Percentiles rank a stretch among this genome's conserved stretches.
phyloP scores from a whole-genome alignment of 1,140 invertebrate species.

The Brachionus koreanus region DNA sequence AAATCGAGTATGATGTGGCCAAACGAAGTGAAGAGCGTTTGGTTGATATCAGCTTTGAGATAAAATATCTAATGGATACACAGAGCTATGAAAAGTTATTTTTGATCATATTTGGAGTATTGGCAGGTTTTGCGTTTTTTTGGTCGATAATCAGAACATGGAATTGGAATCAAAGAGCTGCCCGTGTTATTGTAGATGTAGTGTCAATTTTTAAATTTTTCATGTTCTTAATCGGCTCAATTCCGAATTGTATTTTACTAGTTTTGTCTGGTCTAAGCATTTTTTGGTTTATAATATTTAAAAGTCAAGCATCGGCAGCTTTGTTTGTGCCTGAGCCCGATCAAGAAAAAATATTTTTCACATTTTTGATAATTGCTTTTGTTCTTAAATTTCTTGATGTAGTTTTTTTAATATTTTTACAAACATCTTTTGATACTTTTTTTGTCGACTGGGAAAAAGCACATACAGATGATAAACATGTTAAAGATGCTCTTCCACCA shows the following conservation, averaged over 20 bases:
- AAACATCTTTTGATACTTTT: constrained; percentile 72
- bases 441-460: constrained; percentile 84
- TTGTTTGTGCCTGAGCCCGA: neutral
- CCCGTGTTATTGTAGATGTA: neutral
- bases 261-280: neutral
- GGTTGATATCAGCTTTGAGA: constrained; percentile 26
- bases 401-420: constrained; percentile 64
- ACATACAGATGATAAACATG: constrained; percentile 46
- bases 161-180: constrained; percentile 36
- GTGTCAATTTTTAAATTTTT: constrained; percentile 42
- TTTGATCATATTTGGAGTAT: neutral
- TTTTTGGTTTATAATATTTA: constrained; percentile 25
- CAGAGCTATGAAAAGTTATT: neutral
- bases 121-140: neutral
- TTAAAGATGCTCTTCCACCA: neutral
- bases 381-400: constrained; percentile 69
- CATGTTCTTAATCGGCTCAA: neutral
- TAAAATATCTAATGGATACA: neutral
- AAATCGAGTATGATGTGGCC: constrained; percentile 22
- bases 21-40: neutral
- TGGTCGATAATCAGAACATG: neutral
- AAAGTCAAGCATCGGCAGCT: neutral
- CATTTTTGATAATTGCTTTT: constrained; percentile 54
- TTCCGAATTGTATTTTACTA: neutral
- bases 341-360: neutral